These are phyloP conservation scores for Rhinopomastus cyanomelas DNA, from an alignment of 2,113 vertebrate species.

Conservation along the genomic window DNA sequence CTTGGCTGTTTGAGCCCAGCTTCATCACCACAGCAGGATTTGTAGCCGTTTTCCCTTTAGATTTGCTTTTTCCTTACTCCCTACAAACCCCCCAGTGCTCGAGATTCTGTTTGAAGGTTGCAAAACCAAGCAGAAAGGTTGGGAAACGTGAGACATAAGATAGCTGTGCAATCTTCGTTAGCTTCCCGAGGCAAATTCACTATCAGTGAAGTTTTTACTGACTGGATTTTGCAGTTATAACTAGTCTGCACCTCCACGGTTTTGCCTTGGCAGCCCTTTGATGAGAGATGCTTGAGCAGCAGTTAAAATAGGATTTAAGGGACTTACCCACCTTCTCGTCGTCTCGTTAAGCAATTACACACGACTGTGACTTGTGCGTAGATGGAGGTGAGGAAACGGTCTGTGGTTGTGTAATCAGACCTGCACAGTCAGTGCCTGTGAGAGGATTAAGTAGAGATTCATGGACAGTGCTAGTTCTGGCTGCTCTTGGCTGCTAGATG, in stretches of 20 bases:
- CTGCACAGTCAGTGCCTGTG: background rate
- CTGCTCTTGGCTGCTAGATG: background rate
- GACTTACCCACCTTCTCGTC: background rate
- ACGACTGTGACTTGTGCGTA: fast-evolving
- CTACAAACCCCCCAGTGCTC: background rate
- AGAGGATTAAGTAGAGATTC: background rate
- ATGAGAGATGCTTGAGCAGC: background rate
- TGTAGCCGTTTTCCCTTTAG: background rate
- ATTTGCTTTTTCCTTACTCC: background rate
- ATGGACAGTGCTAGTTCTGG: background rate
- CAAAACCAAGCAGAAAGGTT: background rate
- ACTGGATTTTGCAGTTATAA: background rate
- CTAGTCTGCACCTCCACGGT: background rate
- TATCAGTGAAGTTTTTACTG: background rate
- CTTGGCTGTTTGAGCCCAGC: background rate
- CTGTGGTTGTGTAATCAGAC: background rate
- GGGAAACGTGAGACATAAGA: background rate
- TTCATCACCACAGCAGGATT: background rate
- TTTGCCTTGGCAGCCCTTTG: background rate
- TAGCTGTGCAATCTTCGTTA: background rate
- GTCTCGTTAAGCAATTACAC: background rate
- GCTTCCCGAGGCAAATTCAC: background rate
- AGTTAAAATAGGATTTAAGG: background rate
- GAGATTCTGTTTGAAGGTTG: background rate
- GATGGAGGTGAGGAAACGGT: background rate